A percentile compares a stretch with the other conserved stretches of the same genome.
These are phyloP conservation scores for Macrotis lagotis DNA, from an alignment of 2,113 vertebrate genomes.

Conservation along the genomic window DNA sequence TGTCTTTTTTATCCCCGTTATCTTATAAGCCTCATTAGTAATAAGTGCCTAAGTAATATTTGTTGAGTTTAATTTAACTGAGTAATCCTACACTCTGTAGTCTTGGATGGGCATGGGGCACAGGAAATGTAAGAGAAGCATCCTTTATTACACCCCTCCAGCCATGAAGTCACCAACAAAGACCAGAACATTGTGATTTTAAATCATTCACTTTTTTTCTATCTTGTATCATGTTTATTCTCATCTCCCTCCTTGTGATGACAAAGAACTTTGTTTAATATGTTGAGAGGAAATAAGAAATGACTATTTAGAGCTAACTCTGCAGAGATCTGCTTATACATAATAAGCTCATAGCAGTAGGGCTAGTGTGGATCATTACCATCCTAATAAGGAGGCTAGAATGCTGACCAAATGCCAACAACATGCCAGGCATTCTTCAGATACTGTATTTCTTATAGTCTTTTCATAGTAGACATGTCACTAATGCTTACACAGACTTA, in stretches of 20 bases:
- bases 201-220: background rate
- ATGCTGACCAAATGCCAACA: background rate
- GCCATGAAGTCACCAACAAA: background rate
- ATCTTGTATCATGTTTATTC: background rate
- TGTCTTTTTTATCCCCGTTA: background rate
- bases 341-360: slow-evolving; percentile 49
- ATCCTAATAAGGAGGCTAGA: background rate
- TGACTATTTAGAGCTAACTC: slow-evolving; percentile 50
- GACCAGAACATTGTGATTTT: background rate
- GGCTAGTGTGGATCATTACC: background rate
- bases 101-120: background rate
- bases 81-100: background rate
- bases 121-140: background rate
- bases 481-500: background rate
- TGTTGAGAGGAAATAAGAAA: slow-evolving; percentile 36
- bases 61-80: background rate
- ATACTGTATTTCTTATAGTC: background rate
- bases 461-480: background rate
- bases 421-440: background rate
- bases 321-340: slow-evolving; percentile 15
- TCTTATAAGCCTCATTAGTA: background rate
- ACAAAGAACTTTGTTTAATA: background rate
- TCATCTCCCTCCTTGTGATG: background rate
- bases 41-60: background rate
- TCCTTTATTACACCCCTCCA: background rate